These are phyloP conservation scores for Ischnura elegans DNA, from an alignment of 2,888 invertebrate genomes.

Conservation along the genomic window DNA sequence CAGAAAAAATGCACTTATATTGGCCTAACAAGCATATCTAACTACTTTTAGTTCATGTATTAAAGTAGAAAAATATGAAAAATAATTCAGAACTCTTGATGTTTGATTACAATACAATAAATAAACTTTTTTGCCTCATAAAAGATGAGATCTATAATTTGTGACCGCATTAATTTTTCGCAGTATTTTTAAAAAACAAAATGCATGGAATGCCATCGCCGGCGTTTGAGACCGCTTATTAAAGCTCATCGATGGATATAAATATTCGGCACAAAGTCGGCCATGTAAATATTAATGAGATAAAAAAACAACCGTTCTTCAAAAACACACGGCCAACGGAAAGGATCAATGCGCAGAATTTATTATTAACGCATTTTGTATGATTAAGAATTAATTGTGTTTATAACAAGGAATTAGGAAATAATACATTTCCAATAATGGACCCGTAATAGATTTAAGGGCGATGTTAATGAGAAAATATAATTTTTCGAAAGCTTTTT, in stretches of 20 bases:
- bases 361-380: slow-evolving; percentile 14
- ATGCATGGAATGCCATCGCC: background rate
- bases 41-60: background rate
- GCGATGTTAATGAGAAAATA: background rate
- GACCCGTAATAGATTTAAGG: slow-evolving; percentile 7
- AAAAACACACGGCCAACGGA: background rate
- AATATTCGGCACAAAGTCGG: background rate
- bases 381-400: slow-evolving; percentile 30
- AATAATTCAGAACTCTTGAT: background rate
- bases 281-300: background rate
- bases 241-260: background rate
- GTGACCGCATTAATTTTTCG: background rate
- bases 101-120: background rate
- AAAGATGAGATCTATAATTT: background rate
- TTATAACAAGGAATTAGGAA: slow-evolving; percentile 25
- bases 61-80: too few species aligned
- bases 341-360: slow-evolving; percentile 8
- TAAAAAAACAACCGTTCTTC: background rate
- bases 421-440: slow-evolving; percentile 24
- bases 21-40: background rate
- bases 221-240: background rate
- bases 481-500: slow-evolving; percentile 17
- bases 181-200: background rate
- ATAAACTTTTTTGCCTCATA: background rate
- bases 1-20: background rate